phyloP scores from a whole-genome alignment of 2,888 invertebrate genomes.

The Drosophila percnosoma region DNA sequence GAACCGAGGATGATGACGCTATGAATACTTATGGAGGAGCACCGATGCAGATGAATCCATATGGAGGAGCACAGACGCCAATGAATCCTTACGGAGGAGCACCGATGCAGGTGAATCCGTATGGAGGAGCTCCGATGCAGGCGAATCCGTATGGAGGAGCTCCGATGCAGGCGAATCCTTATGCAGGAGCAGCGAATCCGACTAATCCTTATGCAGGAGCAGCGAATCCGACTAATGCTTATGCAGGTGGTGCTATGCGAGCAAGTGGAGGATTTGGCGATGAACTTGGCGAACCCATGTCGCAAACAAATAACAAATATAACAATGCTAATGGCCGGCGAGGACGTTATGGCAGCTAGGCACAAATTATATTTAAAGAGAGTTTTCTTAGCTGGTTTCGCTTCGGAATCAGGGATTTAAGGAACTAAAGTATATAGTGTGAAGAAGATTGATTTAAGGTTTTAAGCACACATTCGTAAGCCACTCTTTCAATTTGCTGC shows the following conservation, averaged over 20 bases:
- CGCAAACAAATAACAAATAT: conserved; percentile 44
- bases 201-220: conserved; percentile 18
- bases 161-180: not conserved
- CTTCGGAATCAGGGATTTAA: not conserved
- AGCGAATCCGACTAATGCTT: not conserved
- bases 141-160: not conserved
- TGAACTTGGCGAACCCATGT: conserved; percentile 54
- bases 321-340: conserved; percentile 20
- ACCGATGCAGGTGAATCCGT: not conserved
- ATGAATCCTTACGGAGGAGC: not conserved
- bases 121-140: not conserved
- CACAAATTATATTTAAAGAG: conserved; percentile 1
- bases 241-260: not conserved
- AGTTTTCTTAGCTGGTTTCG: not conserved
- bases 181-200: not conserved
- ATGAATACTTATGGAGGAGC: conserved; percentile 24
- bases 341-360: conserved; percentile 40
- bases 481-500: not conserved
- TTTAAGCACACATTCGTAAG: not conserved
- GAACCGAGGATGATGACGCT: conserved; percentile 40
- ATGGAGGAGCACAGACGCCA: not conserved
- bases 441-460: not conserved
- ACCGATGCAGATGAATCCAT: not conserved
- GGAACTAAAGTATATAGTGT: not conserved
- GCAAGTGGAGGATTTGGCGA: conserved; percentile 7